A percentile compares a stretch with the other conserved stretches of the same genome.
Conservation (phyloP, 2,888 invertebrate species). For the Pelosia muscerda region DNA sequence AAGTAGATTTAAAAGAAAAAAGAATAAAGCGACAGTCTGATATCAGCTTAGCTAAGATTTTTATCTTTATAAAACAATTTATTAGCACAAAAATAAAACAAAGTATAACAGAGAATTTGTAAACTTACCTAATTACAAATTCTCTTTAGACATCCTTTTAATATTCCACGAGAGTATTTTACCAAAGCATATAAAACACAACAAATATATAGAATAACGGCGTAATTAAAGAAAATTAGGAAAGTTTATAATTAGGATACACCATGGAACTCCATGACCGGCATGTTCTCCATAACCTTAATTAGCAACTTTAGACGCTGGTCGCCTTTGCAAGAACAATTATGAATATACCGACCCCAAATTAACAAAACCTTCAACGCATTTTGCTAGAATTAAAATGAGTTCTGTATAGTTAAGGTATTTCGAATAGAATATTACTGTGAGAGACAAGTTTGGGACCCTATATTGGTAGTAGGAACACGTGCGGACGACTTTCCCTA, state of each 20-base stretch:
- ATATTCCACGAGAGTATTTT: slow-evolving; percentile 35
- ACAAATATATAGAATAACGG: slow-evolving; percentile 46
- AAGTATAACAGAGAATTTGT: too few species aligned
- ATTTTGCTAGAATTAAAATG: slow-evolving; percentile 60
- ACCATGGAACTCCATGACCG: slow-evolving; percentile 63
- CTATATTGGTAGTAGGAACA: slow-evolving; percentile 36
- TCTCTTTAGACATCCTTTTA: slow-evolving; percentile 11
- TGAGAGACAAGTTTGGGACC: slow-evolving; percentile 30
- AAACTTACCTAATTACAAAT: too few species aligned
- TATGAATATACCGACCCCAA: slow-evolving; percentile 72
- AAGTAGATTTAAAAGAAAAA: too few species aligned
- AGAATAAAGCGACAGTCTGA: too few species aligned
- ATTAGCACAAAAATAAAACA: too few species aligned
- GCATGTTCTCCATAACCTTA: slow-evolving; percentile 63
- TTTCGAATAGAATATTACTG: slow-evolving; percentile 35
- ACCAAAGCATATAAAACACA: slow-evolving; percentile 57
- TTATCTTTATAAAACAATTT: not conserved
- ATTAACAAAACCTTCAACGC: slow-evolving; percentile 72
- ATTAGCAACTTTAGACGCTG: slow-evolving; percentile 73
- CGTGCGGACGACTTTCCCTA: slow-evolving; percentile 38
- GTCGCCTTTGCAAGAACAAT: slow-evolving; percentile 72
- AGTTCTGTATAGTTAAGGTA: slow-evolving; percentile 49
- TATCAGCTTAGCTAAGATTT: too few species aligned
- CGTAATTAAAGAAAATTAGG: slow-evolving; percentile 77
- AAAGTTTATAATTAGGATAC: slow-evolving; percentile 72